A percentile compares a stretch with the other conserved stretches of the same genome.
Conservation (phyloP, 2,888 invertebrate species). For the Brachypalpus laphriformis region DNA sequence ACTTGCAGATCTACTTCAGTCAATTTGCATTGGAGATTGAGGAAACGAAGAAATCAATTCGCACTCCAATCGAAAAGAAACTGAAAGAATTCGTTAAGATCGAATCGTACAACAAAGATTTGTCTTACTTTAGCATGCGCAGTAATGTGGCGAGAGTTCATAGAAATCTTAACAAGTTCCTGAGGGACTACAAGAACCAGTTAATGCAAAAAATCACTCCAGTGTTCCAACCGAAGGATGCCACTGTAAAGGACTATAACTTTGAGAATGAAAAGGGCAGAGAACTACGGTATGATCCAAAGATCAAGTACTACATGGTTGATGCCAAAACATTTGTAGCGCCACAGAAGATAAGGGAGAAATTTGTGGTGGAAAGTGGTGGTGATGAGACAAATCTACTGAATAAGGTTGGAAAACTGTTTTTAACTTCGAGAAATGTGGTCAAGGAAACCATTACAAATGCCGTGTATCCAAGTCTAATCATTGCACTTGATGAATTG, state of each 20-base stretch:
- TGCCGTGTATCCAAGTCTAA: constrained; percentile 85
- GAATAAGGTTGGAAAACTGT: constrained; percentile 82
- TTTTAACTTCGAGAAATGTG: constrained; percentile 86
- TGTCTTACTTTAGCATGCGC: constrained; percentile 96
- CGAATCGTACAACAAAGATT: constrained; percentile 95
- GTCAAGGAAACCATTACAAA: constrained; percentile 86
- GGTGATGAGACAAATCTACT: constrained; percentile 73
- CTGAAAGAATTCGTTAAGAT: constrained; percentile 97
- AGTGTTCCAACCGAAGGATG: constrained; percentile 82
- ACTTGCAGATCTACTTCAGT: constrained; percentile 91
- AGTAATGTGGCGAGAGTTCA: constrained; percentile 95
- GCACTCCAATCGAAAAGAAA: constrained; percentile 94
- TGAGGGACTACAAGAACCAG: constrained; percentile 91
- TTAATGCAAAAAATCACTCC: constrained; percentile 81
- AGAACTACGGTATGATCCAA: constrained; percentile 80
- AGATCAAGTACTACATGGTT: constrained; percentile 78
- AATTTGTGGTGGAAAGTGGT: constrained; percentile 65
- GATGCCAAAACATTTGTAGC: constrained; percentile 81
- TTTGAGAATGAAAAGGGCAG: constrained; percentile 79
- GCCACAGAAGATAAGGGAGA: constrained; percentile 76
- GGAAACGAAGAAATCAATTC: constrained; percentile 86
- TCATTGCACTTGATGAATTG: constrained; percentile 87
- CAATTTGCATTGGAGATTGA: constrained; percentile 89
- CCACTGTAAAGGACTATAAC: constrained; percentile 79
- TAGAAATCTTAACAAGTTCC: constrained; percentile 92